Evolutionary conservation across 2,888 invertebrate genomes (phyloP).

Genomic region (Deroplatys truncata): DNA sequence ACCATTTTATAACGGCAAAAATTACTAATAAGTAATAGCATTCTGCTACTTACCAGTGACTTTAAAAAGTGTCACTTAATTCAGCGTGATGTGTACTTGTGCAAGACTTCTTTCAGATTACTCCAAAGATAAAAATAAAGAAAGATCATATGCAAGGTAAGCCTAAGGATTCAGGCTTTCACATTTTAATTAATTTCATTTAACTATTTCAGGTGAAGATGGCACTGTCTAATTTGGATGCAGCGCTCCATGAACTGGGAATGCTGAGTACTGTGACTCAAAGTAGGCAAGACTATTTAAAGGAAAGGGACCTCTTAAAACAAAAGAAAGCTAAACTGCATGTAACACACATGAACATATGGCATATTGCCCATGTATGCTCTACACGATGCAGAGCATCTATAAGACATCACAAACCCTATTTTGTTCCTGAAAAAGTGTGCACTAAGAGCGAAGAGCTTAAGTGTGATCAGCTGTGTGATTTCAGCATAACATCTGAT

Average conservation of each 20-base stretch:
- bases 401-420: constrained; percentile 55
- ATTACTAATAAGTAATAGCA: too few species aligned
- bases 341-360: constrained; percentile 55
- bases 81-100: too few species aligned
- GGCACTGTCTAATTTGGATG: constrained; percentile 44
- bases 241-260: constrained; percentile 56
- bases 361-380: constrained; percentile 59
- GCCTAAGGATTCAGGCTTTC: too few species aligned
- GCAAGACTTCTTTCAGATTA: too few species aligned
- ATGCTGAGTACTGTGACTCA: constrained; percentile 58
- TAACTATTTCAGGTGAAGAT: not conserved
- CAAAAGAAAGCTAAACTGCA: constrained; percentile 41
- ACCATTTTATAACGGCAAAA: too few species aligned
- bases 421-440: constrained; percentile 54
- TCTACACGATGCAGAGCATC: constrained; percentile 57
- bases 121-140: too few species aligned
- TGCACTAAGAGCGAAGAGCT: constrained; percentile 58
- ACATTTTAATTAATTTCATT: not conserved
- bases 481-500: not conserved
- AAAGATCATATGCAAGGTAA: too few species aligned
- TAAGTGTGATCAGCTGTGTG: not conserved
- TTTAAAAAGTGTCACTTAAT: too few species aligned
- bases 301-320: constrained; percentile 45
- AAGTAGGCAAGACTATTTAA: constrained; percentile 54
- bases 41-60: too few species aligned